Base-by-base conservation (phyloP, 2,797 vertebrate genomes). In the Staurois parvus region DNA sequence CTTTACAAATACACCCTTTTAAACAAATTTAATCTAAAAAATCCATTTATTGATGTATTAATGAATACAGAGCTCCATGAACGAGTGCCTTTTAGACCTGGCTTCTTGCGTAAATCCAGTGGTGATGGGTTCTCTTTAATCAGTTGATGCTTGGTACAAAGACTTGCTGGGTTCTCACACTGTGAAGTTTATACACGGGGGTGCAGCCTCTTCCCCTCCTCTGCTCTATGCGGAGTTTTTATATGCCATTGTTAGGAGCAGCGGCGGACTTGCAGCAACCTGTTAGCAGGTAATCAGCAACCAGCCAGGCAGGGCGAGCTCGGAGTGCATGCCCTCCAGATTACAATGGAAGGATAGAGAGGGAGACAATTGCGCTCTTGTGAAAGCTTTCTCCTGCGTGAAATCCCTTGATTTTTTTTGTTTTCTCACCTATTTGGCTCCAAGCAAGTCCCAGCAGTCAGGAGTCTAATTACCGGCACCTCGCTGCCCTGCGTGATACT, bases 301-400 rank as follows among this genome's bases (percentile, higher is more conserved):
- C 12, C 77, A 40, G 72, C 42, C 67, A 78, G 79, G 52, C 79
- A 78, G 24, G 37, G 52, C 68, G 34, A 75, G 74, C 72, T 70
- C 48, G 26, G 21, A 72, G 64, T 30, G 40, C 68, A 72, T 30
- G 30, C 72, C 79, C 85, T 79, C 73, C 42, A 40, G 29, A 30
- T 45, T 78, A 87, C 80, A 86, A 86, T 83, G 21, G 48, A 74
- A 83, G 76, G 59, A 77, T 83, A 69, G 69, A 73, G 78, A 67
- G 24, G 29, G 73, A 72, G 76, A 87, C 85, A 87, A 87, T 83
- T 37, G 40, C 34, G 29, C 24, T 24, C 73, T 83, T 87, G 85
- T 87, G 66, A 26, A 32, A 76, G 30, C 24, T 40, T 64, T 86
- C 56, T 83, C 52, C 74, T 45, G 29, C 64, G 28, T 78, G 84